Conservation (phyloP, 2,113 vertebrate species). For the Cephalopterus ornatus region DNA sequence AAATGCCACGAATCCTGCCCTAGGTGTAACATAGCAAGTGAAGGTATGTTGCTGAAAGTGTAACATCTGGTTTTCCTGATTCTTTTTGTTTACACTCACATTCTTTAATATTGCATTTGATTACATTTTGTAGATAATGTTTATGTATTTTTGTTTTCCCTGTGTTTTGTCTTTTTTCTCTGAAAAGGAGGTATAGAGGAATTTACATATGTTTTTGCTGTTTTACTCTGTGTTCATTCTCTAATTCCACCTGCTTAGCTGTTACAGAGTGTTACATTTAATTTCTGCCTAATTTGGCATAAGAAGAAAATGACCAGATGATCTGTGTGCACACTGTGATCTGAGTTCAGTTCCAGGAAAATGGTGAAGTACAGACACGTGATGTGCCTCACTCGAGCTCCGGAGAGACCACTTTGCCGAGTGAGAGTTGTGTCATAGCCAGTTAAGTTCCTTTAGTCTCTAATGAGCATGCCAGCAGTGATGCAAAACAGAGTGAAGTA, state of each 20-base stretch:
- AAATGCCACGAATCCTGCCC: not conserved
- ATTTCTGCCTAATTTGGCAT: constrained; percentile 35
- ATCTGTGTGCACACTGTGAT: not conserved
- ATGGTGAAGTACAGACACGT: not conserved
- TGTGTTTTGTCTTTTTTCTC: not conserved
- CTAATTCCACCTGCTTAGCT: not conserved
- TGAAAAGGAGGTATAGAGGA: not conserved
- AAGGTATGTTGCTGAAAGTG: not conserved
- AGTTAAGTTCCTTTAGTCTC: not conserved
- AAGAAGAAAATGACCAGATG: not conserved
- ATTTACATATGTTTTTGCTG: not conserved
- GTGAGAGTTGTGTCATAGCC: not conserved
- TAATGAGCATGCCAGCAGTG: not conserved
- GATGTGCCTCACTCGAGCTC: not conserved
- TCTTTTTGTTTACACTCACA: not conserved
- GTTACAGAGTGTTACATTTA: not conserved
- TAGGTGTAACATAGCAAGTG: not conserved
- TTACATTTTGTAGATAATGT: not conserved
- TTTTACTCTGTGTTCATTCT: not conserved
- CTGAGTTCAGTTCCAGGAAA: constrained; percentile 22
- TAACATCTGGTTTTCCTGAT: not conserved
- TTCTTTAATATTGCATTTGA: not conserved
- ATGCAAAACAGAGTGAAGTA: not conserved
- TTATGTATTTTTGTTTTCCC: not conserved
- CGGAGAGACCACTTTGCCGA: not conserved